Base-by-base conservation (phyloP, 2,797 vertebrate species). In the Zonotrichia albicollis region DNA sequence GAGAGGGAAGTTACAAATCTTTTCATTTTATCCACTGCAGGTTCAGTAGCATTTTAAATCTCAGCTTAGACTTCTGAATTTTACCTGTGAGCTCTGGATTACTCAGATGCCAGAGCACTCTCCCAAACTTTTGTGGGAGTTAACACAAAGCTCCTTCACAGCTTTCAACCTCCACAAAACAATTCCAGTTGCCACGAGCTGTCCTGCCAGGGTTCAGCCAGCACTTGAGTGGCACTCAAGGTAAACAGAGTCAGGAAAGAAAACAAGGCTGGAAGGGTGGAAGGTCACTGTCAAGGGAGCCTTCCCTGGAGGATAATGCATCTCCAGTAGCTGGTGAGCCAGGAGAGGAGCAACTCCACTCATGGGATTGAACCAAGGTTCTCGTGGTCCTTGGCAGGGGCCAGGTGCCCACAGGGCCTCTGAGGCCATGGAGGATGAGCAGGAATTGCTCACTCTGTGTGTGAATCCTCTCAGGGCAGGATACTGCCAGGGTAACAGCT, bases 311-410 rank as follows among this genome's bases (percentile, higher is more conserved):
- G 64, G 71, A 12, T 42, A 26, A 50, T 36, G 17, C 8, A 27
- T 5, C 13, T 4, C 29, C 26, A 51, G 2, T 2, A 9, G 13
- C 0, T 32, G 60, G 50, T 17, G 26, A 75, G 2, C 11, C 29
- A 51, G 67, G 34, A 34, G 36, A 57, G 29, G 11, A 53, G 26
- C 27, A n/a, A 2, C 14, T 80, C 70, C 48, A 65, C 16, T 29
- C 7, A 5, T 9, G 54, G 45, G 32, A 14, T 2, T 66, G 51
- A 71, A 19, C 53, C 6, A 16, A 54, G 40, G 23, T 23, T 75
- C 76, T 83, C 0, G 0, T 5, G 15, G n/a, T 21, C 62, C 55
- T 58, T 43, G 51, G 62, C 64, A 72, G 72, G 34, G 42, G 40
- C 36, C 38, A 30, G 51, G 34, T 26, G 66, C n/a, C 53, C 62